These are phyloP conservation scores for Phania funesta DNA, from an alignment of 2,888 invertebrate genomes.

Conservation along the genomic window DNA sequence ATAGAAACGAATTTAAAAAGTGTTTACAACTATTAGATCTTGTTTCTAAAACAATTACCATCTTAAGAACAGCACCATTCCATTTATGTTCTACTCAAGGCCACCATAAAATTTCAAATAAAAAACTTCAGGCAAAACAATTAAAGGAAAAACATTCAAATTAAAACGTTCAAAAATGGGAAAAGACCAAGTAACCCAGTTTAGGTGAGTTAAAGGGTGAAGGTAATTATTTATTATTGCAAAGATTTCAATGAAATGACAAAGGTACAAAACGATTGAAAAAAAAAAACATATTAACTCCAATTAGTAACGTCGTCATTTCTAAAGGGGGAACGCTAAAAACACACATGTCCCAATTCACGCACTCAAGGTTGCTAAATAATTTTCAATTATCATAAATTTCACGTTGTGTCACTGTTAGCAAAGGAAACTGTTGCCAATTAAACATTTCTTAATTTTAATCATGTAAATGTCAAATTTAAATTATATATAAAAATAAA, in stretches of 20 bases:
- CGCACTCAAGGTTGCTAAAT: background rate
- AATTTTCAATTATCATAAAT: conserved; percentile 63
- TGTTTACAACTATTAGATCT: conserved; percentile 56
- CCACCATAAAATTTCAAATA: conserved; percentile 33
- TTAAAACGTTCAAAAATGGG: conserved; percentile 2
- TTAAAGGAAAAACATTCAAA: conserved; percentile 11
- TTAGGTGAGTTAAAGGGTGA: conserved; percentile 48
- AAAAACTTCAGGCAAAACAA: background rate
- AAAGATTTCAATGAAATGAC: no score
- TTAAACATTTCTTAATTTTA: conserved; percentile 44
- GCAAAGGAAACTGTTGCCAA: conserved; percentile 18
- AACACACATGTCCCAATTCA: background rate
- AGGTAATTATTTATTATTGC: conserved; percentile 30
- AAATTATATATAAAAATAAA: conserved; percentile 36
- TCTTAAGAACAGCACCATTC: conserved; percentile 56
- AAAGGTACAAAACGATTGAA: background rate
- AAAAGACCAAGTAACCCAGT: conserved; percentile 55
- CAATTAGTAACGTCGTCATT: background rate
- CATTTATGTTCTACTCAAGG: conserved; percentile 46
- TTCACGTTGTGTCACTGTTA: conserved; percentile 39
- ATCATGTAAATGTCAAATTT: conserved; percentile 47
- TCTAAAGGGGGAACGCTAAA: background rate
- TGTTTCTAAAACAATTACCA: conserved; percentile 58
- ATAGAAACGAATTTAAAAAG: conserved; percentile 41
- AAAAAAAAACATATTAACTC: background rate